These are phyloP conservation scores for Eupithecia centaureata DNA, from an alignment of 2,888 invertebrate genomes.

Conservation along the genomic window DNA sequence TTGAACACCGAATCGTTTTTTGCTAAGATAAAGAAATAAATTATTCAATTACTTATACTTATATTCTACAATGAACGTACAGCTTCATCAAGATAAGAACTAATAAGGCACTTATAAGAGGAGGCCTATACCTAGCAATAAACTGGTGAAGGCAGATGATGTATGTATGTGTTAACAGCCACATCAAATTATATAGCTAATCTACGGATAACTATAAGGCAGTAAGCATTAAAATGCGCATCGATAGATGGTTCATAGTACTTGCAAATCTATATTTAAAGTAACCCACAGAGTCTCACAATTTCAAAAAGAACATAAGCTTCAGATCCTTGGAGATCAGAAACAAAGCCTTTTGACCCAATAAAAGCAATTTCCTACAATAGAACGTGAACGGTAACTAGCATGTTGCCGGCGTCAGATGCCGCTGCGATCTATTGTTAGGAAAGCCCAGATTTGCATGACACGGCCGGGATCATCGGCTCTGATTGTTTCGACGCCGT, in stretches of 20 bases:
- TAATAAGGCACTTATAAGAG: not conserved
- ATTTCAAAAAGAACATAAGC: slow-evolving; percentile 8
- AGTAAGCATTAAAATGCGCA: not conserved
- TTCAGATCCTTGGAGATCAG: slow-evolving; percentile 20
- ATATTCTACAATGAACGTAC: not conserved
- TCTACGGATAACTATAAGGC: not conserved
- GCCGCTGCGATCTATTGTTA: slow-evolving; percentile 68
- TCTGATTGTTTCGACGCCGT: slow-evolving; percentile 77
- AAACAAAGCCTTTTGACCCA: slow-evolving; percentile 44
- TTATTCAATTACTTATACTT: too few species aligned
- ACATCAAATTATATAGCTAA: too few species aligned
- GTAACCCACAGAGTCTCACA: slow-evolving; percentile 2
- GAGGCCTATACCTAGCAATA: not conserved
- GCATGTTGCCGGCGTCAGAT: slow-evolving; percentile 59
- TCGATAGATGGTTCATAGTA: not conserved
- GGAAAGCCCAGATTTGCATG: slow-evolving; percentile 79
- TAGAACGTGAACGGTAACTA: slow-evolving; percentile 54
- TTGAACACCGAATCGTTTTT: too few species aligned
- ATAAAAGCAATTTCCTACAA: slow-evolving; percentile 57
- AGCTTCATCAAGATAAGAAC: not conserved
- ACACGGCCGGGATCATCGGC: slow-evolving; percentile 75
- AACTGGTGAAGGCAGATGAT: not conserved
- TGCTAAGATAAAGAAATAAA: too few species aligned
- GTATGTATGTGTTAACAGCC: too few species aligned
- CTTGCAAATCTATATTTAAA: not conserved